Evolutionary conservation across 2,888 invertebrate species (phyloP), one percentile per base, ranked within the genome.

Genomic region (Euclidia mi): DNA sequence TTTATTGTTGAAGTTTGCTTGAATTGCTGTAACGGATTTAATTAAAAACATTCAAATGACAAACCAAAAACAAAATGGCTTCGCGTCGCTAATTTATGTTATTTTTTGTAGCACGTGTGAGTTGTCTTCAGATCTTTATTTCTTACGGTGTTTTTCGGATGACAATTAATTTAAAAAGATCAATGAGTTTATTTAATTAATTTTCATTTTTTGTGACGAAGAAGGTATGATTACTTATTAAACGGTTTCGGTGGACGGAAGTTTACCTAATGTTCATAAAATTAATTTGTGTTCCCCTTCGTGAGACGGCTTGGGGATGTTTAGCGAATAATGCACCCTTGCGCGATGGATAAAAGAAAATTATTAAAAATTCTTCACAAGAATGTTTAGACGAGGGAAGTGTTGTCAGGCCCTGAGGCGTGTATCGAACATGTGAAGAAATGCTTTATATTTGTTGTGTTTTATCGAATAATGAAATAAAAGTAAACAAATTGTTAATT

Each of bases 211-310:
- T 40, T 20, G 7, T 48, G 11, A 37, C 35, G 49, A 60, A 57
- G 43, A 64, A 53, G 49, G 65, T 56, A 65, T 66, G 65, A 56
- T 28, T 48, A 57, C 44, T 25, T 56, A 64, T 59, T 45, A 44
- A 63, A 52, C 46, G 50, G 58, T 52, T 56, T 56, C 64, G 65
- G 61, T 75, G 58, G 51, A 66, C 71, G 72, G 74, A 64, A 59
- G 76, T 79, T 82, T 78, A 83, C n/a, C n/a, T n/a, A n/a, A 74
- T 59, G 74, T 58, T 76, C 76, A 79, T 84, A 74, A 85, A 83
- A 80, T 82, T 75, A 79, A 81, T 81, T 79, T 78, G 67, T 67
- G 73, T 72, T 52, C 60, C 53, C 58, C 20, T 12, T 9, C 12
- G 37, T 3, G 9, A 14, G 17, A 41, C 3, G 42, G 55, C 74